phyloP scores from a whole-genome alignment of 2,888 invertebrate genomes.

The Physocephala rufipes region DNA sequence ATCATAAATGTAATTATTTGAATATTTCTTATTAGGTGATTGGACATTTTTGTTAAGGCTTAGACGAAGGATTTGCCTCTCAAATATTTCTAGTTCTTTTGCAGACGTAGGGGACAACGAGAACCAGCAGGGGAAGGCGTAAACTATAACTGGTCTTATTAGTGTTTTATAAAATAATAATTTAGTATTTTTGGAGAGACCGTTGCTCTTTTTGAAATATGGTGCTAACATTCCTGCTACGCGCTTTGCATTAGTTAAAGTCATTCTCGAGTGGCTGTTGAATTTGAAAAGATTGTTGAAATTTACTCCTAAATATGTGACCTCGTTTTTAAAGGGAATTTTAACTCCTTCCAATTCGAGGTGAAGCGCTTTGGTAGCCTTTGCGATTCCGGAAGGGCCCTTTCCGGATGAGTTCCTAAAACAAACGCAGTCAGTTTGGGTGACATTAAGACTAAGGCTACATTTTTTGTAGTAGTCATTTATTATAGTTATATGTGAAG shows the following conservation, averaged over 20 bases:
- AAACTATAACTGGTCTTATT: not conserved
- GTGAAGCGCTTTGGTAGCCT: not conserved
- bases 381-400: not conserved
- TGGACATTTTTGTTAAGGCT: not conserved
- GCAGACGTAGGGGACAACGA: not conserved
- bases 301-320: not conserved
- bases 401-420: not conserved
- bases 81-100: not conserved
- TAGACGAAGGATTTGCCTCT: not conserved
- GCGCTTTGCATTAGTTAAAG: not conserved
- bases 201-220: not conserved
- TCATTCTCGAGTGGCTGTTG: not conserved
- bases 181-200: constrained; percentile 18
- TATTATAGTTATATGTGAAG: not conserved
- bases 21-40: not conserved
- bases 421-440: not conserved
- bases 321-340: not conserved
- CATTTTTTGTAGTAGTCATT: not conserved
- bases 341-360: not conserved
- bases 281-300: constrained; percentile 5
- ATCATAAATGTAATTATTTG: not conserved
- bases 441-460: not conserved
- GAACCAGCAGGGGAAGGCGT: constrained; percentile 3
- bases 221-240: constrained; percentile 1
- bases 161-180: not conserved